Evolutionary conservation across 2,888 invertebrate species (phyloP).

Genomic region (Ophonus ardosiacus): DNA sequence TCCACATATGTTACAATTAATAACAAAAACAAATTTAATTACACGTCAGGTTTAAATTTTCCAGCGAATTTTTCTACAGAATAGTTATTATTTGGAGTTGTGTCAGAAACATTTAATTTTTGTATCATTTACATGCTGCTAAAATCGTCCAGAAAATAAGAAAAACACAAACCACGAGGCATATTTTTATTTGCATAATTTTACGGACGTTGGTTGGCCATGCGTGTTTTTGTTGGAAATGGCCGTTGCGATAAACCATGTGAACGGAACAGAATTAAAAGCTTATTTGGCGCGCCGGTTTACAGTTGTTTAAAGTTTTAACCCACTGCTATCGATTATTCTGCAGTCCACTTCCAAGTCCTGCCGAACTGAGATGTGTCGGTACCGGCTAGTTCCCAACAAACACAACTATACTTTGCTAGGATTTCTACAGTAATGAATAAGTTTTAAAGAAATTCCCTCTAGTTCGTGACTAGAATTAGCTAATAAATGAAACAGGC

Average conservation of each 20-base stretch:
- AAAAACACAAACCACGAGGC: conserved; percentile 12
- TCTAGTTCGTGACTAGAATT: conserved; percentile 53
- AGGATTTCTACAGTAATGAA: conserved; percentile 57
- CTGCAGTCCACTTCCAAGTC: conserved; percentile 18
- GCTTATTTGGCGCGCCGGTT: conserved; percentile 57
- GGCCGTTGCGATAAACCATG: conserved; percentile 53
- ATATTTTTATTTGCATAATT: conserved; percentile 51
- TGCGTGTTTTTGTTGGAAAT: conserved; percentile 44
- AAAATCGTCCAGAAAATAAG: conserved; percentile 24
- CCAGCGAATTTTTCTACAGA: conserved; percentile 9
- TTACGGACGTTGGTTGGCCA: conserved; percentile 29
- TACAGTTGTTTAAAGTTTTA: conserved; percentile 63
- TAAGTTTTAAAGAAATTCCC: conserved; percentile 54
- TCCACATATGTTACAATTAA: not conserved
- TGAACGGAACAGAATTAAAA: conserved; percentile 62
- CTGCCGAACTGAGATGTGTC: conserved; percentile 1
- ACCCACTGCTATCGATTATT: conserved; percentile 60
- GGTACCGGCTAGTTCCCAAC: conserved; percentile 44
- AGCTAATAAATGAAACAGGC: conserved; percentile 44
- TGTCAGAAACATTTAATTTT: conserved; percentile 54
- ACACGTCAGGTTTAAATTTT: conserved; percentile 27
- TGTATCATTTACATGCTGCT: conserved; percentile 39
- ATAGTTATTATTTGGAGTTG: conserved; percentile 35
- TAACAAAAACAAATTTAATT: conserved; percentile 34
- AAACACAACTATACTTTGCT: conserved; percentile 53